Evolutionary conservation across 2,888 invertebrate genomes (phyloP).

Genomic region (Polydrusus pterygomalis): DNA sequence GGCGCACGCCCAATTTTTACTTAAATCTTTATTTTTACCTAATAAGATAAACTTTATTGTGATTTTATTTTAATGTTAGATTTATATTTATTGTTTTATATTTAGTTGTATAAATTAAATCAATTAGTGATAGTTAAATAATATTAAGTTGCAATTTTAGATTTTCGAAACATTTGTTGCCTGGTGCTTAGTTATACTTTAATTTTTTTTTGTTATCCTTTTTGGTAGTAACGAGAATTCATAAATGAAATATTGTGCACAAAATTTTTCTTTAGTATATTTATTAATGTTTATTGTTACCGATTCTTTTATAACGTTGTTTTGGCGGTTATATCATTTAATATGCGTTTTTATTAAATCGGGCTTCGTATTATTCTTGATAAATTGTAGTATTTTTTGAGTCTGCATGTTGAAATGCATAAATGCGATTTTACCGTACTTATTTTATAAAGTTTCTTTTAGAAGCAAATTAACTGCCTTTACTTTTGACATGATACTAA

Average conservation of each 20-base stretch:
- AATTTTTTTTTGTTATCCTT: constrained; percentile 3
- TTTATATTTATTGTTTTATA: constrained; percentile 35
- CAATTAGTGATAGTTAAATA: constrained; percentile 17
- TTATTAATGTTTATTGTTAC: too few relatives aligned
- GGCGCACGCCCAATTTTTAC: not conserved
- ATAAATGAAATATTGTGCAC: not conserved
- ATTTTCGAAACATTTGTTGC: constrained; percentile 7
- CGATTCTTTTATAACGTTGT: too few relatives aligned
- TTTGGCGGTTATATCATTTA: too few relatives aligned
- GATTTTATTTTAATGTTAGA: constrained; percentile 31
- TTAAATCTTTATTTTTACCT: constrained; percentile 17
- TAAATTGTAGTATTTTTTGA: too few relatives aligned
- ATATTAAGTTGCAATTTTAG: constrained; percentile 24
- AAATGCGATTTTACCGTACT: too few relatives aligned
- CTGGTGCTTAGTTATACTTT: constrained; percentile 21
- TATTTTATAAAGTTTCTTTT: too few relatives aligned
- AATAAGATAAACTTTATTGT: constrained; percentile 24
- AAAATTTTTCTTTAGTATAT: too few relatives aligned
- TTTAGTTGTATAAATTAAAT: constrained; percentile 29
- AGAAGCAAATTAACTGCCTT: too few relatives aligned
- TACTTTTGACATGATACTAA: too few relatives aligned
- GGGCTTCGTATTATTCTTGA: too few relatives aligned
- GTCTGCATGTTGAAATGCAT: too few relatives aligned
- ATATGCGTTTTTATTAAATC: too few relatives aligned
- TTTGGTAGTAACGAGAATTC: not conserved